Base-by-base conservation (phyloP, 2,797 vertebrate genomes). In the Xiphorhynchus erythropygius region DNA sequence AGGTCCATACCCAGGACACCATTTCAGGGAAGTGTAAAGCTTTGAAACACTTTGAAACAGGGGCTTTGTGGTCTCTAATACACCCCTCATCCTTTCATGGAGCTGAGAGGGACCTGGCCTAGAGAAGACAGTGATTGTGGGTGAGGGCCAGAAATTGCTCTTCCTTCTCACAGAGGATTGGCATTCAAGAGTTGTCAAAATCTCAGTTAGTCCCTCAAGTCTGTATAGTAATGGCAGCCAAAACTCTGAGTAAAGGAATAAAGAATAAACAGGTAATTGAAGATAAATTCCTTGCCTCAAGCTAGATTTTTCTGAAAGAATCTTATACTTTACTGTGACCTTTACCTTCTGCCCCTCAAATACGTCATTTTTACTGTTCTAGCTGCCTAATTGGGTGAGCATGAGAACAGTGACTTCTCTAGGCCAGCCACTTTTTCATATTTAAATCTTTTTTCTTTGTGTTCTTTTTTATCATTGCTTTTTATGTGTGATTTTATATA, bases 61-160 rank as follows among this genome's bases (percentile, higher is more conserved):
- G 65, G 52, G 1, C 50, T 41, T 24, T 42, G 21, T 78, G 67
- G 16, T 28, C 70, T 84, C 35, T 73, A 44, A 13, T 13, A 11
- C 9, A 6, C 5, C 11, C 64, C 2, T 42, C 41, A 18, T 5
- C 47, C 18, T 82, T 71, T 14, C 10, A 2, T 28, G 77, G 35
- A 33, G 64, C 30, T 39, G 60, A 22, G 55, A 23, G 22, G 13
- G 35, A 71, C 19, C 25, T 60, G 33, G 32, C 27, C 30, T 28
- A 2, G 3, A 14, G 7, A 57, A 42, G 11, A 15, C 0, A 1
- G 4, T 14, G 23, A 1, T 46, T 87, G 9, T 17, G 2, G 2
- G 6, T 53, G 44, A 46, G 33, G 42, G 35, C 57, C 69, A 69
- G 53, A 59, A 86, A 33, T 64, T 13, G 5, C 10, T 79, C 28